Conservation (phyloP, 1,140 invertebrate species). For the Platyscapa corneri region DNA sequence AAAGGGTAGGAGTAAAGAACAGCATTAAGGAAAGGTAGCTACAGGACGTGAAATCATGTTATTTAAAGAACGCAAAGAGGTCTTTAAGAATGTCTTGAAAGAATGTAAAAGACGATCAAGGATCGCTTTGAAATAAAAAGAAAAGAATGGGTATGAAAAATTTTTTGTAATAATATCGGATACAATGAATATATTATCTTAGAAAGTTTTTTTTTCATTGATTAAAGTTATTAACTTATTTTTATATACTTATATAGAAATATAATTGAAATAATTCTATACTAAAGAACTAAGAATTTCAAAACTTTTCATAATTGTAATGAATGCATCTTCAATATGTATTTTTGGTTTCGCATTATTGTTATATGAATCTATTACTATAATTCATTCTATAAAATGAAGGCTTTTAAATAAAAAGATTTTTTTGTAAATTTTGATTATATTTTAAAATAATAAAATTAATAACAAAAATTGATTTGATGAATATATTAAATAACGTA, state of each 20-base stretch:
- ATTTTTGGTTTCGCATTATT: not conserved
- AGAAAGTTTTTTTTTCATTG: not conserved
- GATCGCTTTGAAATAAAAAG: not conserved
- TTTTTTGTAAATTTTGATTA: no score
- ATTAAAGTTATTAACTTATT: not conserved
- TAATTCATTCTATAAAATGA: not conserved
- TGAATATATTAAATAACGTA: not conserved
- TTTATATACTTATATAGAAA: not conserved
- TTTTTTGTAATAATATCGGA: not conserved
- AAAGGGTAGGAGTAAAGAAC: not conserved
- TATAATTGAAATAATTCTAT: not conserved
- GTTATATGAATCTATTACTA: not conserved
- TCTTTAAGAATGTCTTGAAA: slow-evolving; percentile 10
- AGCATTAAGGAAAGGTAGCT: not conserved
- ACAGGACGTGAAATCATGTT: not conserved
- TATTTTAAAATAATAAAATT: no score
- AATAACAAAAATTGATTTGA: not conserved
- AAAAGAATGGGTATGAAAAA: not conserved
- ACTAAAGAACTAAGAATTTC: no score
- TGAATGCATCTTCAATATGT: not conserved
- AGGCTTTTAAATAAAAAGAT: not conserved
- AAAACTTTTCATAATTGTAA: not conserved
- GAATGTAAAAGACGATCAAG: slow-evolving; percentile 20
- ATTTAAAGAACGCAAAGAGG: slow-evolving; percentile 13
- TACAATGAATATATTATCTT: not conserved